phyloP scores from a whole-genome alignment of 2,888 invertebrate genomes.

The Suillia variegata region DNA sequence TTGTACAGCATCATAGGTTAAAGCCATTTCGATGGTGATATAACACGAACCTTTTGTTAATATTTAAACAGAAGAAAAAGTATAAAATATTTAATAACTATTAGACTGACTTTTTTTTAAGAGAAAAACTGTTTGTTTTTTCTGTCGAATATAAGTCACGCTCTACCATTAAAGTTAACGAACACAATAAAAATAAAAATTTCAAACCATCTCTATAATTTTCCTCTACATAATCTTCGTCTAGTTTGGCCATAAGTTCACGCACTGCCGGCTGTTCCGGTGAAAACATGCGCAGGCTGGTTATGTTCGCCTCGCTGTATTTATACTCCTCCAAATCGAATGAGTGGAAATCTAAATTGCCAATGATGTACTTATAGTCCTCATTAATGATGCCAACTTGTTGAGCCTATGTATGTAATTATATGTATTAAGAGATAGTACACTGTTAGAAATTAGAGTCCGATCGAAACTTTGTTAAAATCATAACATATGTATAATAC shows the following conservation, averaged over 20 bases:
- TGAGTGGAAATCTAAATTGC: conserved; percentile 73
- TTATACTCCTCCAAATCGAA: conserved; percentile 75
- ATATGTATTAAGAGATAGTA: background rate
- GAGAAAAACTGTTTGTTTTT: no score
- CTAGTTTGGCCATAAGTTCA: conserved; percentile 46
- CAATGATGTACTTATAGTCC: conserved; percentile 82
- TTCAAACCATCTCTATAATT: conserved; percentile 47
- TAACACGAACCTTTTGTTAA: conserved; percentile 58
- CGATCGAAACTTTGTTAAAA: no score
- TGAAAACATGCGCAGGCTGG: conserved; percentile 72
- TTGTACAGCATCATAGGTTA: conserved; percentile 83
- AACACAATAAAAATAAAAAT: no score
- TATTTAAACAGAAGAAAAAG: background rate
- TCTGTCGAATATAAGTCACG: no score
- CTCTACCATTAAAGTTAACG: no score
- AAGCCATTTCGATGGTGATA: conserved; percentile 71
- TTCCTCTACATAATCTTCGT: conserved; percentile 39
- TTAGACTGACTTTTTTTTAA: no score
- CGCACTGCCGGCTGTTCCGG: conserved; percentile 65
- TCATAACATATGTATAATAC: background rate
- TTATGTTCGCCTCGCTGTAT: conserved; percentile 83
- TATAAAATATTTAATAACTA: background rate
- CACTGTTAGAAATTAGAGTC: no score
- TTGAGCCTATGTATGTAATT: conserved; percentile 72
- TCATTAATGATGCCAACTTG: conserved; percentile 96